Percentiles rank a stretch among this genome's conserved stretches.
Conservation (phyloP, 2,113 vertebrate genomes). For the Oryzias celebensis region DNA sequence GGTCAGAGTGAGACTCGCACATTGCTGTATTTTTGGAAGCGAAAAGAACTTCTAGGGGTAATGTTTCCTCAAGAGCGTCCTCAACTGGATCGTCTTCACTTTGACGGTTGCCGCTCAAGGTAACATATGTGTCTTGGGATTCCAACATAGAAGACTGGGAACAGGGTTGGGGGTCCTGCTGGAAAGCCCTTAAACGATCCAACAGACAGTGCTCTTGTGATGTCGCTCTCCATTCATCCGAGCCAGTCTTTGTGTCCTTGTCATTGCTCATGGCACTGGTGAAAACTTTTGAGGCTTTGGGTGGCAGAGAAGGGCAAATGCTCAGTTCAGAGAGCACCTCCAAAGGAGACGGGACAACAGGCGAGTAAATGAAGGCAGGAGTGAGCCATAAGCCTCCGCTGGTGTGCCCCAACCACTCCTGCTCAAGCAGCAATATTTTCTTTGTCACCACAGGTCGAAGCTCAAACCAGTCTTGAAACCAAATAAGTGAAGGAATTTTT, state of each 20-base stretch:
- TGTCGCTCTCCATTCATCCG: conserved; percentile 32
- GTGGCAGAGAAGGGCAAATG: conserved; percentile 43
- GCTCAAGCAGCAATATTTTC: not conserved
- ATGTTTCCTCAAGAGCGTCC: conserved; percentile 58
- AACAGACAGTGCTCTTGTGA: conserved; percentile 59
- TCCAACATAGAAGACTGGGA: conserved; percentile 60
- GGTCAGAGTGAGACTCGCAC: conserved; percentile 68
- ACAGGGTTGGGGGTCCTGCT: conserved; percentile 44
- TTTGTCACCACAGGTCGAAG: not conserved
- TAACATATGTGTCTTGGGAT: conserved; percentile 80
- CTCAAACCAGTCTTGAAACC: not conserved
- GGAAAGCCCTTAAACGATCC: conserved; percentile 53
- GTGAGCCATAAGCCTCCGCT: conserved; percentile 74
- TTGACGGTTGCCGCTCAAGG: conserved; percentile 66
- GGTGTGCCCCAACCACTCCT: conserved; percentile 85
- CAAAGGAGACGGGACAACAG: conserved; percentile 73
- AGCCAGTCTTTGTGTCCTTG: conserved; percentile 1
- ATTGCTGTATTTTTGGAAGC: conserved; percentile 31
- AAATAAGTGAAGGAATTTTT: not conserved
- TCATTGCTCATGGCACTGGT: conserved; percentile 17
- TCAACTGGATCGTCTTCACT: conserved; percentile 19
- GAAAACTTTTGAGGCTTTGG: conserved; percentile 38
- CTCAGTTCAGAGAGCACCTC: conserved; percentile 84
- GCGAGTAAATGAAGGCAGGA: conserved; percentile 63
- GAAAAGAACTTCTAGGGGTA: conserved; percentile 68